Evolutionary conservation across 2,797 vertebrate genomes (phyloP), one percentile per base, ranked within the genome.

Genomic region (Dermochelys coriacea): DNA sequence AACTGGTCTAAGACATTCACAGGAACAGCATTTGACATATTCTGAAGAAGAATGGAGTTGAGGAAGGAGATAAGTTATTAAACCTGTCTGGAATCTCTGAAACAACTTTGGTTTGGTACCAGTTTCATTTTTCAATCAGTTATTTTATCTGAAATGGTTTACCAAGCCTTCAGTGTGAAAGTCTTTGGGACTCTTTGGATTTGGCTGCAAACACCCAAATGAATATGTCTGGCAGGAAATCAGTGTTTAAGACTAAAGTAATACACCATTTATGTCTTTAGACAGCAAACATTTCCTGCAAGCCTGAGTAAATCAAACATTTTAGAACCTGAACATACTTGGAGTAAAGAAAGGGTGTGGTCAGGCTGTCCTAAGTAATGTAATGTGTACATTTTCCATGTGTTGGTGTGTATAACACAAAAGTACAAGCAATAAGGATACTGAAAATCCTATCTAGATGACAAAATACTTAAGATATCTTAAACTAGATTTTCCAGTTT

Each of bases 171-270:
- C 29, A 84, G 78, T 84, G 57, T 78, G 88, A 98, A 86, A 1
- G 2, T 1, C 85, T 86, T 95, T 88, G 49, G 61, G 96, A 96
- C 88, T 6, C 41, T 93, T 86, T 45, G 80, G 78, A 41, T 75
- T 87, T 91, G 82, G 54, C 80, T 29, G 50, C 84, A 88, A 96
- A 80, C 80, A 85, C 81, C 61, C 83, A 59, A 52, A 49, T 89
- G 90, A 97, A 95, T n/a, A 96, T 87, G 82, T n/a, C 1, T 41
- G 91, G 71, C 90, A 96, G 95, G 96, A 97, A 97, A 97, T 90
- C 94, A 75, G 55, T 93, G 54, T 94, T 95, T 97, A 87, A 84
- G 94, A 96, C 94, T 93, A 93, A 93, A 97, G 96, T 96, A 97
- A 96, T 89, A 93, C 71, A 90, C 83, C 80, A 89, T 92, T 97